phyloP scores from a whole-genome alignment of 2,113 vertebrate genomes.

The Cercocebus atys region DNA sequence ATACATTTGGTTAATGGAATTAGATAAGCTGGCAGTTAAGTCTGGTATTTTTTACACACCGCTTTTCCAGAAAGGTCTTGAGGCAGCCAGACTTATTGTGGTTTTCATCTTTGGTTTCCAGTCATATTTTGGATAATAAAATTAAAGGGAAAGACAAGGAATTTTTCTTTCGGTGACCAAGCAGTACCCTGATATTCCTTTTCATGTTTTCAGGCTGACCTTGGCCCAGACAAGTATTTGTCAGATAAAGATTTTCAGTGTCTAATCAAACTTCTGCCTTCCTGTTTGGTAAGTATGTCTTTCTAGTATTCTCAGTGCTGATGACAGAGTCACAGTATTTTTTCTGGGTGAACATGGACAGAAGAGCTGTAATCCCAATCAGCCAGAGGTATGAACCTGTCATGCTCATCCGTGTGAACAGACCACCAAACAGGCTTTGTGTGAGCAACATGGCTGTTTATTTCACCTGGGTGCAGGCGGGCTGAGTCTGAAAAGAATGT shows the following conservation, averaged over 20 bases:
- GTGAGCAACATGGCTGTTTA: too few species aligned
- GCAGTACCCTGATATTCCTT: not conserved
- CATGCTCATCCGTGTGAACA: too few species aligned
- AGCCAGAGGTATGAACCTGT: too few species aligned
- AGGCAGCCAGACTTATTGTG: not conserved
- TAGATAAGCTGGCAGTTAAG: not conserved
- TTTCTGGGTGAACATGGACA: not conserved
- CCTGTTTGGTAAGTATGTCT: constrained; percentile 89
- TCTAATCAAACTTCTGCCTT: constrained; percentile 93
- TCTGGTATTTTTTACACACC: not conserved
- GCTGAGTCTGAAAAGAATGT: not conserved
- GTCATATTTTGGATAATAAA: constrained; percentile 1
- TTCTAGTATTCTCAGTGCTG: not conserved
- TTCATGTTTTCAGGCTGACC: constrained; percentile 90
- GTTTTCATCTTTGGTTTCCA: constrained; percentile 40
- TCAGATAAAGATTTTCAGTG: constrained; percentile 98
- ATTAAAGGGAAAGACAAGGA: not conserved
- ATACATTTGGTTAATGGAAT: not conserved
- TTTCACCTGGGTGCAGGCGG: too few species aligned
- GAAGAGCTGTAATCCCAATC: not conserved
- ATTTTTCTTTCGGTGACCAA: constrained; percentile 27
- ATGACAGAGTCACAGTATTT: not conserved
- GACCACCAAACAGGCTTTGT: too few species aligned
- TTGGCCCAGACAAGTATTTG: constrained; percentile 97
- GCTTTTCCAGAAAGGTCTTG: not conserved